Percentiles rank a stretch among this genome's conserved stretches.
Conservation (phyloP, 2,888 invertebrate genomes). For the Drosophila neutralis region DNA sequence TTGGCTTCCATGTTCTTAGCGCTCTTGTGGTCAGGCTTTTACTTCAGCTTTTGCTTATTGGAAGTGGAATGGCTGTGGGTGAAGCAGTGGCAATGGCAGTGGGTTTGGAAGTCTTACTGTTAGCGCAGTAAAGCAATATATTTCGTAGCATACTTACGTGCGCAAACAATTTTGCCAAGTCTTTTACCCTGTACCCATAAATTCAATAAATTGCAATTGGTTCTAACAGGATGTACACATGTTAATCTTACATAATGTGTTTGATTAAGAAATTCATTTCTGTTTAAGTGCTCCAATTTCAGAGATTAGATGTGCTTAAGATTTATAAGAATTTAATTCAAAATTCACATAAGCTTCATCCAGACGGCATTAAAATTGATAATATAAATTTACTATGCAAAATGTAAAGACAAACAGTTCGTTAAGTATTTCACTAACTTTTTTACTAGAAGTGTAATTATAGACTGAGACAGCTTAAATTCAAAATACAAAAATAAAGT, state of each 20-base stretch:
- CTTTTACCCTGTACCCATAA: conserved; percentile 14
- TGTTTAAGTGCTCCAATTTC: background rate
- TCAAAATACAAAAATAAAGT: background rate
- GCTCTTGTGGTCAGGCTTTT: conserved; percentile 38
- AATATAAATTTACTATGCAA: background rate
- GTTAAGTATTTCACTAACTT: background rate
- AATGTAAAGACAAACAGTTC: background rate
- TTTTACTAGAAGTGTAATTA: background rate
- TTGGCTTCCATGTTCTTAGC: conserved; percentile 46
- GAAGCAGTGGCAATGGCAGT: background rate
- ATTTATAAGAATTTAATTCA: background rate
- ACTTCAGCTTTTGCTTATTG: conserved; percentile 16
- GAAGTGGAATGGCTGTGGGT: background rate
- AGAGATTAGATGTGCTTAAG: background rate
- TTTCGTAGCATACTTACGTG: conserved; percentile 78
- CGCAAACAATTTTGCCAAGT: conserved; percentile 54
- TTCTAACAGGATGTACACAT: background rate
- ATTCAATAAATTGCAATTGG: background rate
- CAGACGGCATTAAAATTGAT: background rate
- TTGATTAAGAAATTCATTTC: background rate
- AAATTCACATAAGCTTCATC: background rate
- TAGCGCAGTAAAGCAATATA: conserved; percentile 56
- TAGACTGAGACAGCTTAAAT: background rate
- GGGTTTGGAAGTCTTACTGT: conserved; percentile 34
- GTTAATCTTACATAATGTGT: background rate